Evolutionary conservation across 2,888 invertebrate genomes (phyloP), one percentile per base, ranked within the genome.

Genomic region (Aphodius sticticus): DNA sequence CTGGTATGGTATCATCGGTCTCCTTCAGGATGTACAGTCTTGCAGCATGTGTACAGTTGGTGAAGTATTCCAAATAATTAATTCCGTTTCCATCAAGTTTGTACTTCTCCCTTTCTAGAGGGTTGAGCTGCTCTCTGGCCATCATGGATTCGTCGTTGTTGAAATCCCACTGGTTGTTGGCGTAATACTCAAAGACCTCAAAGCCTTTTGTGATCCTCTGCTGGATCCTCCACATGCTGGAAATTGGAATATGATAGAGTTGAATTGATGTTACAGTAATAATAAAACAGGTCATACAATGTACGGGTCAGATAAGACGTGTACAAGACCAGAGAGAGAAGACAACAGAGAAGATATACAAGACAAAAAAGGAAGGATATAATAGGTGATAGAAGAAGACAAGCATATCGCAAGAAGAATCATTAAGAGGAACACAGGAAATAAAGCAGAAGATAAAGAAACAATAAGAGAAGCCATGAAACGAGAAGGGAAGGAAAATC

Each of bases 141-240:
- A 89, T 87, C 7, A 92, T 88, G 0, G 94, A 92, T 82, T 93
- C 92, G 76, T 93, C 91, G 16, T 95, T 96, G 72, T 93, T 93
- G 88, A 97, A 96, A 86, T 95, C 95, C 97, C 98, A 98, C 82
- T 96, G 96, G 86, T 96, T 96, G 87, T 95, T 96, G 0, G 97
- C 96, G 89, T 98, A 98, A 87, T 97, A 97, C 86, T 97, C 96
- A 86, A 98, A 95, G 0, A 96, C 95, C 85, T 96, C 95, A 86
- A 97, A 96, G 0, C 97, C 96, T 90, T 96, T 96, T 82, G 92
- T 92, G 84, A 98, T 95, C 75, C 96, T 93, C 79, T 94, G 93
- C 84, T 97, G 97, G 1, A 97, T 94, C 76, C 94, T 93, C 86
- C 95, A 94, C 86, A 97, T 90, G 37, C 97, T 97, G 37, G 69